Evolutionary conservation across 2,113 vertebrate genomes (phyloP).

Genomic region (Chinchilla lanigera): DNA sequence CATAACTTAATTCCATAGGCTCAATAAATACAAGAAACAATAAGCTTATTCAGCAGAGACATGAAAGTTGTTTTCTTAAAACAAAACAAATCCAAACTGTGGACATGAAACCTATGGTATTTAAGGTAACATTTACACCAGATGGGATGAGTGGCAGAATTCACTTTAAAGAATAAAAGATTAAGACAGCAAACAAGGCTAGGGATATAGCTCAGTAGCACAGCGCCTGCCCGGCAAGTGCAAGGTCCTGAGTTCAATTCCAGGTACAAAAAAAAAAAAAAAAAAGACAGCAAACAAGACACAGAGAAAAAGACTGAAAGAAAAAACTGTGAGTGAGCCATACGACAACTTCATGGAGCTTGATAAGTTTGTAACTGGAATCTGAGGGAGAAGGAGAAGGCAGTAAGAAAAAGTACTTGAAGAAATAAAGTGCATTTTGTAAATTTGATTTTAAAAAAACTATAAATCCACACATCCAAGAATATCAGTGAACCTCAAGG

Average conservation of each 20-base stretch:
- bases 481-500: neutral
- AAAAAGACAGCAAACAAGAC: neutral
- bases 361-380: accelerated
- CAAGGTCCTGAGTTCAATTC: no score
- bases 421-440: neutral
- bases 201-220: no score
- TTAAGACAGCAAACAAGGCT: neutral
- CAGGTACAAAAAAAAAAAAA: no score
- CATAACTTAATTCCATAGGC: no score
- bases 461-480: neutral
- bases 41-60: neutral
- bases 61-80: neutral
- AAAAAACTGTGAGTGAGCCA: no score
- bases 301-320: neutral
- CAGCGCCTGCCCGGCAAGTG: no score
- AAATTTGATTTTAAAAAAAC: neutral
- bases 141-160: neutral
- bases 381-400: neutral
- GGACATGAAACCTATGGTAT: neutral
- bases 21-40: no score
- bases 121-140: neutral
- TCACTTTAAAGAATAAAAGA: neutral
- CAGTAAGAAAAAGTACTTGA: neutral
- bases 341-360: accelerated
- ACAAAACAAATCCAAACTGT: neutral